Base-by-base conservation (phyloP, 1,140 invertebrate genomes). In the Hycleus cichorii region DNA sequence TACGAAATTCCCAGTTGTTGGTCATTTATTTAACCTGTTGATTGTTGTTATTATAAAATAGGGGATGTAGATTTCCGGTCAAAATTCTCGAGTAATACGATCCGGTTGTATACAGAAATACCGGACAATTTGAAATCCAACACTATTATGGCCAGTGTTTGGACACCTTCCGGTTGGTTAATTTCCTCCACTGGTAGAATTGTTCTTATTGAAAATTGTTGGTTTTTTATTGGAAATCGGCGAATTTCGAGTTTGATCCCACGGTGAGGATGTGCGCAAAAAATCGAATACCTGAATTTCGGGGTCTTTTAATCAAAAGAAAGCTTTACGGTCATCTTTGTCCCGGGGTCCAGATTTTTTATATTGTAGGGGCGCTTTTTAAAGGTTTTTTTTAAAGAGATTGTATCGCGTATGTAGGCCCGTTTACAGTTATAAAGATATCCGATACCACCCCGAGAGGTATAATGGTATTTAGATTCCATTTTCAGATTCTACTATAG, bases 371-470 rank as follows among this genome's bases (percentile, higher is more conserved):
- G 32, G 32, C 32, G 32, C 32, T 32, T 32, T 32, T 32, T 32
- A 4, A 7, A 5, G 4, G 4, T 32, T 32, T 32, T 32, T 32
- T 32, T 7, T 32, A 2, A 4, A 4, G 3, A 64, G 63, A 64
- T 64, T 57, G 32, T 58, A 64, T 64, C 63, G 11, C 40, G 51
- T 39, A 48, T 55, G 32, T 64, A 58, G 59, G 48, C 62, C 49
- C 49, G 58, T 64, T 60, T 64, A 64, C 63, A 64, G 63, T 64
- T 64, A 64, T 11, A n/a, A 47, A 51, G 62, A 62, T 59, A 64
- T 64, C 51, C 49, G 63, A 64, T 64, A 64, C 63, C 59, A 59
- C 60, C 53, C 42, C 43, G 50, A 27, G 48, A 50, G 39, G 25
- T 58, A 62, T 62, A 62, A 62, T 62, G 57, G 60, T 59, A 51